phyloP scores from a whole-genome alignment of 2,113 vertebrate genomes.

The Phalacrocorax brasilianus region DNA sequence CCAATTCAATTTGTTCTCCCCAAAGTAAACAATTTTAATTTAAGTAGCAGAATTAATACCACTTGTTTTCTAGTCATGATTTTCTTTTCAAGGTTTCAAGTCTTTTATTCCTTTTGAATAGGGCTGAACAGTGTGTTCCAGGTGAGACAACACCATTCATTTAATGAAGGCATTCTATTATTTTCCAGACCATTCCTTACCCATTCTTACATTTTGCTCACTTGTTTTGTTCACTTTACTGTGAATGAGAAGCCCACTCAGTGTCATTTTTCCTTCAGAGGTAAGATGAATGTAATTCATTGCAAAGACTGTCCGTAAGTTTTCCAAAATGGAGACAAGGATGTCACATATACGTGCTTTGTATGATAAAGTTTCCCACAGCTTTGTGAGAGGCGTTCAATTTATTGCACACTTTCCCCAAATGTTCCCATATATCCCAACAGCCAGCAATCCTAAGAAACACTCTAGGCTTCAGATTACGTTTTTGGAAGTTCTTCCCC shows the following conservation, averaged over 20 bases:
- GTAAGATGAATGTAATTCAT: constrained; percentile 22
- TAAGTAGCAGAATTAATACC: constrained; percentile 4
- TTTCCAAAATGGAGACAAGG: constrained; percentile 36
- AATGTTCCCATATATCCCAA: constrained; percentile 21
- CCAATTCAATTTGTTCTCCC: neutral
- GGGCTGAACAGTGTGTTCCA: neutral
- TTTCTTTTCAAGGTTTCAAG: constrained; percentile 14
- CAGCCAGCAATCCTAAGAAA: constrained; percentile 8
- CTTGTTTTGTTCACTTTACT: neutral
- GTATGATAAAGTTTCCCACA: constrained; percentile 15
- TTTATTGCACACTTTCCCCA: constrained; percentile 44
- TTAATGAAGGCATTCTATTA: neutral
- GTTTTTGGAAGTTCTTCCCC: neutral
- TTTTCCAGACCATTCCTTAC: neutral
- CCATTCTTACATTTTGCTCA: neutral
- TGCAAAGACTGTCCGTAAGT: constrained; percentile 19
- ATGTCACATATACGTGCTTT: neutral
- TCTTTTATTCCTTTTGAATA: neutral
- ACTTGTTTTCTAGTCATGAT: neutral
- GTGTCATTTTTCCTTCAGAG: constrained; percentile 13
- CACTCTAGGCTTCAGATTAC: neutral
- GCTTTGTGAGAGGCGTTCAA: constrained; percentile 3
- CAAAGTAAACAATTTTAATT: neutral
- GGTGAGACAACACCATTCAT: neutral
- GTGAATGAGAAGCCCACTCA: neutral